Base-by-base conservation (phyloP, 2,888 invertebrate genomes). In the Meganola albula region DNA sequence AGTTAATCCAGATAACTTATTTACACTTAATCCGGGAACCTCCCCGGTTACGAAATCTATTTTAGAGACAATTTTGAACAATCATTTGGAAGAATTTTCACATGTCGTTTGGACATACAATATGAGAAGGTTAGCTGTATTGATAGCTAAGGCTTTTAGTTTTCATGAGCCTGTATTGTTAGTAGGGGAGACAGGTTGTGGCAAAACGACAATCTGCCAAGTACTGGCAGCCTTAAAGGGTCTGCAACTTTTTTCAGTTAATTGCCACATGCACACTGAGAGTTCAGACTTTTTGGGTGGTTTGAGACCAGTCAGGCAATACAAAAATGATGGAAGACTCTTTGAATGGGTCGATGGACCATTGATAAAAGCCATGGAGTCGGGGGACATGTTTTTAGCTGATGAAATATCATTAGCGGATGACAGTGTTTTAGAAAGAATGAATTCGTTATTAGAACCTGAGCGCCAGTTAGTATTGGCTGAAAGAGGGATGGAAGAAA, bases 271-370 rank as follows among this genome's bases (percentile, higher is more conserved):
- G 93, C 96, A 99, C 63, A 97, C 98, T 0, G 99, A 99, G 76
- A 96, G 98, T 48, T 93, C 98, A 0, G 99, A 99, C 74, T 99
- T 99, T 66, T 87, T 99, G 10, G 99, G 99, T 22, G 96, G 98
- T 10, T 83, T 99, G 5, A 87, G 99, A 47, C 99, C 99, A 1
- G 94, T 95, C 4, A 79, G 97, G 34, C 88, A 90, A 31, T 89
- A 88, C 39, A 76, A 76, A 37, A 87, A 88, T 41, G 85, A 89
- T 42, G 85, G 87, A 2, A 88, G 90, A 63, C 79, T 99, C 8
- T 99, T 99, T 71, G 98, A 99, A 78, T 99, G 99, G 99, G 91
- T 94, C 0, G 97, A 99, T 70, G 99, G 99, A 0, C 97, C 98
- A 0, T 85, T 99, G 31, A 93, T 99, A 27, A 87, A 90, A 39